Conservation (phyloP, 64 coral and sea anemone genomes). For the Montipora capricornis region DNA sequence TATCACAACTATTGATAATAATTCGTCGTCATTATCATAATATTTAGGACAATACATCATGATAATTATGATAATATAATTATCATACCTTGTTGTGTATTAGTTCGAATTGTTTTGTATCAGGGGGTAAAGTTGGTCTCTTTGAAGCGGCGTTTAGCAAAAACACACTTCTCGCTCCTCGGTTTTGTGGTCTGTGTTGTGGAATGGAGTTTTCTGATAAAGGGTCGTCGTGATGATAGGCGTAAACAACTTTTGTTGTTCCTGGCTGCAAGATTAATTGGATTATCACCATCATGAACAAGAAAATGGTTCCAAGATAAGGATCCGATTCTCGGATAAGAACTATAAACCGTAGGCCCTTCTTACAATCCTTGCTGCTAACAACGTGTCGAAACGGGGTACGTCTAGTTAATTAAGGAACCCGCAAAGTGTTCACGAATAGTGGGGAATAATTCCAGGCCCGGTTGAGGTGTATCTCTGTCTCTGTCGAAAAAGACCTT, state of each 20-base stretch:
- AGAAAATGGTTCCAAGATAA: too few species aligned
- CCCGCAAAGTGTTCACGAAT: too few species aligned
- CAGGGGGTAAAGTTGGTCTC: constrained; percentile 25
- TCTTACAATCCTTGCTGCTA: too few species aligned
- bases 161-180: constrained; percentile 16
- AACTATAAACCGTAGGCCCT: too few species aligned
- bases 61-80: constrained; percentile 51
- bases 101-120: constrained; percentile 37
- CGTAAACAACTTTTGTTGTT: constrained; percentile 39
- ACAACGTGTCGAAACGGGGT: too few species aligned
- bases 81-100: constrained; percentile 1
- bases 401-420: too few species aligned
- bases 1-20: too few species aligned
- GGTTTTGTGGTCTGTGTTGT: background rate
- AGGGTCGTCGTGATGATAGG: constrained; percentile 42
- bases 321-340: too few species aligned
- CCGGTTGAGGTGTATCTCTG: too few species aligned
- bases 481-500: too few species aligned
- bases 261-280: background rate
- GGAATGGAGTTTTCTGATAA: background rate
- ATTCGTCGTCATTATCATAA: too few species aligned
- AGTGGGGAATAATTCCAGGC: too few species aligned
- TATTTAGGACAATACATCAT: background rate
- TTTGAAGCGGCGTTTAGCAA: constrained; percentile 1
- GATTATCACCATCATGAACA: background rate